Evolutionary conservation across 2,113 vertebrate genomes (phyloP).

Genomic region (Anguilla rostrata): DNA sequence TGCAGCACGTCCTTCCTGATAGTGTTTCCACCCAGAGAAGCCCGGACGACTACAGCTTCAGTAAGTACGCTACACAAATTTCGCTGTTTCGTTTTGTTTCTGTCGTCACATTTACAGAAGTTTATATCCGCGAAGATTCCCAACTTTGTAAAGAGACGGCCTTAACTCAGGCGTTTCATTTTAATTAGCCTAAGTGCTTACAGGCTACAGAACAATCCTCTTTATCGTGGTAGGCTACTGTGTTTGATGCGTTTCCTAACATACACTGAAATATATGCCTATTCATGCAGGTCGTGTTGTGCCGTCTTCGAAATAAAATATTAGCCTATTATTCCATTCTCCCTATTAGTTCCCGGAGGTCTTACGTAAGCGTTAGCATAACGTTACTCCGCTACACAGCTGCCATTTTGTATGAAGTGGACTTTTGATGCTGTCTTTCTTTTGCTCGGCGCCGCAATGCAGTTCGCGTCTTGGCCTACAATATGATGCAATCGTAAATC

Average conservation of each 20-base stretch:
- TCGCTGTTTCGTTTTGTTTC: not conserved
- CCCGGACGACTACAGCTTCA: not conserved
- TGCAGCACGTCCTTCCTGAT: conserved; percentile 17
- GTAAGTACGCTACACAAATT: not conserved
- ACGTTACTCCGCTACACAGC: not conserved
- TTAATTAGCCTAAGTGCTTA: not conserved
- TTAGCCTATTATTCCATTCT: not conserved
- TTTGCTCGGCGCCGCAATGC: not conserved
- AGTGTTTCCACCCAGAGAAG: conserved; percentile 2
- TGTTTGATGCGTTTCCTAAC: not conserved
- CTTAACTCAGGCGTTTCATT: not conserved
- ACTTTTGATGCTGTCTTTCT: not conserved
- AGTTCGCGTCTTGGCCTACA: not conserved
- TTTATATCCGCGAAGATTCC: not conserved
- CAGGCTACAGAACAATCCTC: not conserved
- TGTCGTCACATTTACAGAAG: not conserved
- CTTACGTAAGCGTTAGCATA: not conserved
- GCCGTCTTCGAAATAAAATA: not conserved
- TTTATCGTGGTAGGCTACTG: not conserved
- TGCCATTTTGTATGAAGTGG: not conserved
- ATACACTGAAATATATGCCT: not conserved
- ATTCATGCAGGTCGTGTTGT: not conserved
- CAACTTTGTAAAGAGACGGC: not conserved
- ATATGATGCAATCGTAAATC: not conserved
- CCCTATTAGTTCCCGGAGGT: not conserved